Evolutionary conservation across 1,140 invertebrate species (phyloP).

Genomic region (Drosophila neocordata): DNA sequence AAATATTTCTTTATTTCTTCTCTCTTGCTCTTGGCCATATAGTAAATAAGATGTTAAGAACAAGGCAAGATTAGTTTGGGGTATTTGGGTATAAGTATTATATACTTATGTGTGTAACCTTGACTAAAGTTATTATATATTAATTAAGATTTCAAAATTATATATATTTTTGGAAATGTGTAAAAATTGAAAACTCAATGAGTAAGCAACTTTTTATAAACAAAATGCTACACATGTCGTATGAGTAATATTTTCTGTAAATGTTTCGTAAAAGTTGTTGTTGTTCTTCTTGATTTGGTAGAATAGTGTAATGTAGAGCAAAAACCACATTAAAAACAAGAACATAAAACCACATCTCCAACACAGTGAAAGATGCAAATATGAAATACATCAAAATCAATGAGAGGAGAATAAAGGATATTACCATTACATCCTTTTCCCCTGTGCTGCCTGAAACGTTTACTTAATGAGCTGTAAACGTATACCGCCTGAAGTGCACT

Average conservation of each 20-base stretch:
- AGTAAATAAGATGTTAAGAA: no score
- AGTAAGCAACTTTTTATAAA: no score
- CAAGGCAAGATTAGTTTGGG: not conserved
- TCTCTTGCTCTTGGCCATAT: not conserved
- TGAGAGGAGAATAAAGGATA: not conserved
- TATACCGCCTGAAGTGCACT: conserved; percentile 26
- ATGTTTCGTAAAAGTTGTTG: no score
- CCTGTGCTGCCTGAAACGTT: conserved; percentile 10
- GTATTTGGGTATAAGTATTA: not conserved
- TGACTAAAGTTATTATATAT: not conserved
- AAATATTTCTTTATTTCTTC: not conserved
- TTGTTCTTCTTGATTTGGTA: not conserved
- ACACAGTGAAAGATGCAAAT: not conserved
- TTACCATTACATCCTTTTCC: not conserved
- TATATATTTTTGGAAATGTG: no score
- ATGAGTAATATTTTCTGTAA: not conserved
- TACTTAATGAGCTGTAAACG: conserved; percentile 56
- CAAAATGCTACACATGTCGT: not conserved
- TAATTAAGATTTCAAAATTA: no score
- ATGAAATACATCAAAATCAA: not conserved
- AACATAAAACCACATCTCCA: no score
- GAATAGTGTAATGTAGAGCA: no score
- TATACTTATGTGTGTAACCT: not conserved
- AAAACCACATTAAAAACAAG: no score
- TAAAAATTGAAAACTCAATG: no score